Conservation (phyloP, 2,888 invertebrate species). For the Galerucella nymphaeae region DNA sequence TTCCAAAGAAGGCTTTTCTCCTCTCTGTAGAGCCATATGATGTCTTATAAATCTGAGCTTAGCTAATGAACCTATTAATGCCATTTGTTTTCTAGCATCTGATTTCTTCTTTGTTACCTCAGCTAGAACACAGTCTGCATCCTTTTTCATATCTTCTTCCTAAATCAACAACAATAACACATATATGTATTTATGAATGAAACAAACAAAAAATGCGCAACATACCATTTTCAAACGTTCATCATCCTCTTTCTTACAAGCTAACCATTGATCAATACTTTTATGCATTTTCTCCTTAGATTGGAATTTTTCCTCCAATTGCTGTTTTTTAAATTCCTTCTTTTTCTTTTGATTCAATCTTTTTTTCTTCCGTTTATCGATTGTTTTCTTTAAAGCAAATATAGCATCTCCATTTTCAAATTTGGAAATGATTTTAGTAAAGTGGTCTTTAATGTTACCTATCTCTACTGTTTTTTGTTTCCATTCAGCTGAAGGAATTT, state of each 20-base stretch:
- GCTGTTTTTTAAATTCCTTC: conserved; percentile 64
- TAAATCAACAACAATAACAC: conserved; percentile 2
- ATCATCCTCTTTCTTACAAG: conserved; percentile 73
- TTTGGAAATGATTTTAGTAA: conserved; percentile 62
- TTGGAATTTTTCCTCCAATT: conserved; percentile 58
- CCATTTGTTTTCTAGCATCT: conserved; percentile 75
- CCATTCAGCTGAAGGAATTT: conserved; percentile 70
- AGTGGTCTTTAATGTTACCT: conserved; percentile 65
- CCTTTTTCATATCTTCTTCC: conserved; percentile 74
- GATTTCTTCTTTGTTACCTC: conserved; percentile 78
- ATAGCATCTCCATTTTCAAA: conserved; percentile 65
- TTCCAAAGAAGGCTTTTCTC: conserved; percentile 68
- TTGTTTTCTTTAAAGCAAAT: conserved; percentile 62
- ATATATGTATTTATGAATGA: background rate
- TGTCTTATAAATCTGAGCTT: conserved; percentile 74
- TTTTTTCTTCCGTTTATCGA: conserved; percentile 67
- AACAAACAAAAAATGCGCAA: conserved; percentile 6
- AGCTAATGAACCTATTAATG: conserved; percentile 72
- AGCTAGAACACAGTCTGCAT: conserved; percentile 77
- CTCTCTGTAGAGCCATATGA: conserved; percentile 72
- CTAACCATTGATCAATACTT: conserved; percentile 75
- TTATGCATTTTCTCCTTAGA: conserved; percentile 67
- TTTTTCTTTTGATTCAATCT: conserved; percentile 66
- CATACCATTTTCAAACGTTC: conserved; percentile 71
- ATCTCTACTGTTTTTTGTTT: conserved; percentile 66